Evolutionary conservation across 2,113 vertebrate species (phyloP), one percentile per base, ranked within the genome.

Genomic region (Vulpes vulpes): DNA sequence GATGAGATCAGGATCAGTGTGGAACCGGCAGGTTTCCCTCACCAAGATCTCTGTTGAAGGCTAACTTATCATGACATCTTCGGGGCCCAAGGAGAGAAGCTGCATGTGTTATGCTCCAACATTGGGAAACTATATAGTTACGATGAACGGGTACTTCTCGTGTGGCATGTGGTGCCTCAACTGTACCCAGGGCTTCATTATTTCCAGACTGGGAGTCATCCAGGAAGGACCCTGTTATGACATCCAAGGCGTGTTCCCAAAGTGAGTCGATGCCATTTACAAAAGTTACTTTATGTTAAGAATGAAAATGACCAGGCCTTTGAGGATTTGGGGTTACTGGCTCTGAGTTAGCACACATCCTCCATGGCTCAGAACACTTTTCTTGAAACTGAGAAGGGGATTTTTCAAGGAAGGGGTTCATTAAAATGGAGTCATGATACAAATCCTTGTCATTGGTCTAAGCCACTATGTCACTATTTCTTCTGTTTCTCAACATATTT

Each of bases 81-180:
- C 15, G 32, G 57, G 67, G 67, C 11, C 23, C 23, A 38, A 11
- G 12, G 4, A 73, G 3, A 43, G n/a, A 43, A 30, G 11, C 22
- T 15, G 1, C 8, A 6, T 15, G 14, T 4, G 14, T 76, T 76
- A 76, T 27, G 25, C 35, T 49, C 38, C 71, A 62, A 14, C 19
- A 3, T 4, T 14, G 19, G 27, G 4, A 51, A 49, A 74, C 3
- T 23, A 49, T 30, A 74, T 43, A 73, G 55, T 43, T 65, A 49
- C 0, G 0, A 43, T 17, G 38, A 25, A 2, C 1, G 38, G 20
- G 38, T 2, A 8, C 10, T 7, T 76, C 19, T 62, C 30, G 60
- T 62, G 4, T 32, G 27, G 27, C 15, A 27, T 25, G 1, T 89
- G 17, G 16, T 32, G 38, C 8, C 38, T 51, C 49, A 6, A 23